phyloP scores from a whole-genome alignment of 2,113 vertebrate species.

The Oreochromis niloticus region DNA sequence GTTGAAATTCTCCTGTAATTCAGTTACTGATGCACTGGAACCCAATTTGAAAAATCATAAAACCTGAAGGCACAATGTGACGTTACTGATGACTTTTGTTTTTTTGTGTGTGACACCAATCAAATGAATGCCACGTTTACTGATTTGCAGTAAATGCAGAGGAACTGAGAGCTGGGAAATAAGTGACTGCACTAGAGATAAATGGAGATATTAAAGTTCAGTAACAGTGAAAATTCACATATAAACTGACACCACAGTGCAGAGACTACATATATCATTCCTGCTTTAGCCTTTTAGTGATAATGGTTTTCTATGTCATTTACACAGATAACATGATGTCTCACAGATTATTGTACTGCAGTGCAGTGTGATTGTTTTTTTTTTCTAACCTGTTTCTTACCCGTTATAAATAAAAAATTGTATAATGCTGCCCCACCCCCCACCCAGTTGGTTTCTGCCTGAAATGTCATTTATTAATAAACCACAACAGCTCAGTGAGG shows the following conservation, averaged over 20 bases:
- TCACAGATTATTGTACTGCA: not conserved
- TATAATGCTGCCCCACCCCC: not conserved
- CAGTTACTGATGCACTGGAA: not conserved
- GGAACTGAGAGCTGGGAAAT: not conserved
- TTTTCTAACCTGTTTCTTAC: not conserved
- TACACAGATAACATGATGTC: not conserved
- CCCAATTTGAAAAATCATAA: not conserved
- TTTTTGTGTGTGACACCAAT: not conserved
- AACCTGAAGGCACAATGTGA: not conserved
- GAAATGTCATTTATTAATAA: not conserved
- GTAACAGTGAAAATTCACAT: not conserved
- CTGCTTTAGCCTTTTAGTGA: not conserved
- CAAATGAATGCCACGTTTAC: not conserved
- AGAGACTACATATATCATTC: not conserved
- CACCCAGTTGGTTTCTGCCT: not conserved
- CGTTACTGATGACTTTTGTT: not conserved
- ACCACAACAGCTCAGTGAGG: not conserved
- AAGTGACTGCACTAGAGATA: not conserved
- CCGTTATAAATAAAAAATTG: not conserved
- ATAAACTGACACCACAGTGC: not conserved
- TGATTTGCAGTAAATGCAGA: not conserved
- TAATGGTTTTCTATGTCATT: not conserved
- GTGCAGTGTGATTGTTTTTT: not conserved
- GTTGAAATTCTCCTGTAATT: not conserved
- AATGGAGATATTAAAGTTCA: not conserved